phyloP scores from a whole-genome alignment of 2,888 invertebrate genomes.

The Heteromyza rotundicornis region DNA sequence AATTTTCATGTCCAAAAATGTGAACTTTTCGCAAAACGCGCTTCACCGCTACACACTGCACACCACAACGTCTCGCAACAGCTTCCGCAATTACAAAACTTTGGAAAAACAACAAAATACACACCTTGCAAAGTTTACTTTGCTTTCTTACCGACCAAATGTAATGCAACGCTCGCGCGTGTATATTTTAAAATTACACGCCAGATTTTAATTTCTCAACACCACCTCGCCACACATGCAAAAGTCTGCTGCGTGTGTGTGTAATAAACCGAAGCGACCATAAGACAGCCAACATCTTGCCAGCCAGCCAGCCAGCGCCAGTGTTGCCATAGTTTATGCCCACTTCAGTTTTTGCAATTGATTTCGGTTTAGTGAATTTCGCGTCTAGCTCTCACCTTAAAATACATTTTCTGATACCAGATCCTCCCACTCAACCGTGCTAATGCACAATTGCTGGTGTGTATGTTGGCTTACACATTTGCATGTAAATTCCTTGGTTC shows the following conservation, averaged over 20 bases:
- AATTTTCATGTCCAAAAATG: not conserved
- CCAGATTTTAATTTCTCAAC: not conserved
- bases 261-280: not conserved
- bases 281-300: not conserved
- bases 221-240: slow-evolving; percentile 1
- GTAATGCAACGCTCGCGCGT: not conserved
- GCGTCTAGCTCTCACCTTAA: not conserved
- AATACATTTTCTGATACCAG: not conserved
- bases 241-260: not conserved
- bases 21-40: not conserved
- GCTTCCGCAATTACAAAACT: slow-evolving; percentile 54
- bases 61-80: slow-evolving; percentile 27
- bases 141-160: not conserved
- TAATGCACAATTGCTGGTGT: not conserved
- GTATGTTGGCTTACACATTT: slow-evolving; percentile 23
- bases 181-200: not conserved
- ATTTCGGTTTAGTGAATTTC: not conserved
- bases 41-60: not conserved
- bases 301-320: not conserved
- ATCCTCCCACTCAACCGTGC: not conserved
- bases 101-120: slow-evolving; percentile 49
- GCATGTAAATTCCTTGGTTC: slow-evolving; percentile 34
- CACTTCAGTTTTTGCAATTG: not conserved
- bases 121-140: not conserved
- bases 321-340: not conserved